These are phyloP conservation scores for Cyprinodon diabolis DNA, from an alignment of 2,797 vertebrate species.

Conservation along the genomic window DNA sequence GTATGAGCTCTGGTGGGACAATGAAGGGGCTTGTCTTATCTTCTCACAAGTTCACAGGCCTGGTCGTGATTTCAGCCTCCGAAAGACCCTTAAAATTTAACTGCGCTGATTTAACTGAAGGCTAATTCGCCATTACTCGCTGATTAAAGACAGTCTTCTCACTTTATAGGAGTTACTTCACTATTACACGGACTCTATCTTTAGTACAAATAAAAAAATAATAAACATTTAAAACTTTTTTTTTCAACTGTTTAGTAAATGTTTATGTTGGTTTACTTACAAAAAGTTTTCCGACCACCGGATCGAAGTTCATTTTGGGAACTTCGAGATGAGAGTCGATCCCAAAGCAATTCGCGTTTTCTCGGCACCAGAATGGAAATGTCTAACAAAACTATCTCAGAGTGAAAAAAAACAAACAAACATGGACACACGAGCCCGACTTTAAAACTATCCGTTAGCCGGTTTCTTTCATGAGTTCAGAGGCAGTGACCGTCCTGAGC, in stretches of 20 bases:
- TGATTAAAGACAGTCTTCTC: neutral
- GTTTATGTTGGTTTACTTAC: slow-evolving; percentile 57
- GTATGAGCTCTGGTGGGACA: slow-evolving; percentile 38
- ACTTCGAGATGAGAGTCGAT: slow-evolving; percentile 58
- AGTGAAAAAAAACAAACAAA: neutral
- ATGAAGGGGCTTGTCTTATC: slow-evolving; percentile 63
- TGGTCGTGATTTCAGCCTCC: slow-evolving; percentile 47
- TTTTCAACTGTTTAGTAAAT: neutral
- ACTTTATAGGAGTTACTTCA: neutral
- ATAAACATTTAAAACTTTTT: accelerated
- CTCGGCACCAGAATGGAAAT: slow-evolving; percentile 14
- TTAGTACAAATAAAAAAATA: neutral
- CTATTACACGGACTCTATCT: neutral
- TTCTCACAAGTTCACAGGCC: slow-evolving; percentile 50
- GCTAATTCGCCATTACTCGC: neutral
- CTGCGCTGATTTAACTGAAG: neutral
- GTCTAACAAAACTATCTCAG: neutral
- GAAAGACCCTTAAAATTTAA: neutral
- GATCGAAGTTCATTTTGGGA: slow-evolving; percentile 76
- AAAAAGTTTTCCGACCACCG: slow-evolving; percentile 55
- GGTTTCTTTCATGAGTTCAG: slow-evolving; percentile 40
- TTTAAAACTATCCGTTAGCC: slow-evolving; percentile 29
- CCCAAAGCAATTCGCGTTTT: slow-evolving; percentile 40
- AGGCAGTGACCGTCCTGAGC: neutral
- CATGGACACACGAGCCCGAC: slow-evolving; percentile 2